phyloP scores from a whole-genome alignment of 2,113 vertebrate genomes.

The Tragelaphus scriptus region DNA sequence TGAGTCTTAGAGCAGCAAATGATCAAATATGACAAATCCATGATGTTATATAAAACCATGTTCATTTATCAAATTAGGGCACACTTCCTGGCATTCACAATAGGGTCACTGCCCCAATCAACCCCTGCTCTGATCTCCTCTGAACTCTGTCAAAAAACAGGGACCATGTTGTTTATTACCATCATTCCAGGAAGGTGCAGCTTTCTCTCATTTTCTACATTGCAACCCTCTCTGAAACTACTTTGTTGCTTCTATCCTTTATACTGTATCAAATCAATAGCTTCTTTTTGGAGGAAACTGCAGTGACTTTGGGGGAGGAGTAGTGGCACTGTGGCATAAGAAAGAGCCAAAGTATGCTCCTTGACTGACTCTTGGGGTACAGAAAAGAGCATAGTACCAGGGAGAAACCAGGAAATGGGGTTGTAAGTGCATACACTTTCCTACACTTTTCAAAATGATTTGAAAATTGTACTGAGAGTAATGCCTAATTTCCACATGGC shows the following conservation, averaged over 20 bases:
- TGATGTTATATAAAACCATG: conserved; percentile 29
- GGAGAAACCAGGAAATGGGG: not conserved
- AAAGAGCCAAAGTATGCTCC: not conserved
- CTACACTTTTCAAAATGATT: not conserved
- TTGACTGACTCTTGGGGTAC: not conserved
- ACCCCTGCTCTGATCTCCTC: not conserved
- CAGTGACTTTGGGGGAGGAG: not conserved
- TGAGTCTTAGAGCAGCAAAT: conserved; percentile 36
- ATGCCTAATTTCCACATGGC: not conserved
- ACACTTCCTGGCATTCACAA: conserved; percentile 34
- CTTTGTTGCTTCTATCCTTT: conserved; percentile 21
- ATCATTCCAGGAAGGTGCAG: not conserved
- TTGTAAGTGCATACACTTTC: not conserved
- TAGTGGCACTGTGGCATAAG: not conserved
- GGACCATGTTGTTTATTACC: conserved; percentile 34
- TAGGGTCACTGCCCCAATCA: not conserved
- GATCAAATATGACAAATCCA: conserved; percentile 28
- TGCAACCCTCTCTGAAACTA: not conserved
- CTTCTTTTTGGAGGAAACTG: not conserved
- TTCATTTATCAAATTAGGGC: conserved; percentile 39
- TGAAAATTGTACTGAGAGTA: not conserved
- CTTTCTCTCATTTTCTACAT: not conserved
- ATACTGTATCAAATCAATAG: conserved; percentile 10
- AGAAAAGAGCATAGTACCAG: not conserved
- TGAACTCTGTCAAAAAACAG: conserved; percentile 49